Evolutionary conservation across 2,113 vertebrate species (phyloP).

Genomic region (Saguinus imperator): DNA sequence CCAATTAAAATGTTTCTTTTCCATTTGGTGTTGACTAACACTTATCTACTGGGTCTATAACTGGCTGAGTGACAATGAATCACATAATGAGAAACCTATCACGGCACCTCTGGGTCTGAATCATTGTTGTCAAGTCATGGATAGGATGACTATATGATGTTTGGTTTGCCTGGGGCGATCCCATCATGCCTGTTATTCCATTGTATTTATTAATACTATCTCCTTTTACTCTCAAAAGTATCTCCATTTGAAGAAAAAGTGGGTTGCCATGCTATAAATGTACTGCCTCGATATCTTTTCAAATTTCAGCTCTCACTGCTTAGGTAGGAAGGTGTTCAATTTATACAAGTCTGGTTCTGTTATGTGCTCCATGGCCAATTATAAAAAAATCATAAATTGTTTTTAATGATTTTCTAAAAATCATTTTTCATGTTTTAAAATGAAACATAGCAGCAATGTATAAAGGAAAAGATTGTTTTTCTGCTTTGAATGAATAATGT

Average conservation of each 20-base stretch:
- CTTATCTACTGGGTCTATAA: background rate
- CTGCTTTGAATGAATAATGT: constrained; percentile 68
- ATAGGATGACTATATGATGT: background rate
- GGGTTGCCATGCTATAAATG: background rate
- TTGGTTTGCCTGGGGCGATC: background rate
- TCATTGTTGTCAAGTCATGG: background rate
- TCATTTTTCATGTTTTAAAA: constrained; percentile 32
- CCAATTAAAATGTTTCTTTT: constrained; percentile 15
- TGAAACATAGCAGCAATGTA: constrained; percentile 56
- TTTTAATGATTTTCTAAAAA: no score
- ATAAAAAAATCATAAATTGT: constrained; percentile 47
- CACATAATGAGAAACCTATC: background rate
- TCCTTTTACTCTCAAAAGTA: background rate
- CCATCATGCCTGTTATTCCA: background rate
- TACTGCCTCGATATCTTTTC: background rate
- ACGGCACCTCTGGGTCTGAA: background rate
- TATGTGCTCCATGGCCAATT: constrained; percentile 32
- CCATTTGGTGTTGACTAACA: background rate
- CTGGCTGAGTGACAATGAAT: background rate
- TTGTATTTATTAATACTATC: background rate
- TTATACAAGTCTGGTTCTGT: background rate
- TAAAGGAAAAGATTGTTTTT: constrained; percentile 67
- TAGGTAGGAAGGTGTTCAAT: background rate
- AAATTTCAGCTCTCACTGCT: constrained; percentile 16
- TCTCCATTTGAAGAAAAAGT: background rate